Conservation (phyloP, 2,113 vertebrate species). For the Takifugu flavidus region DNA sequence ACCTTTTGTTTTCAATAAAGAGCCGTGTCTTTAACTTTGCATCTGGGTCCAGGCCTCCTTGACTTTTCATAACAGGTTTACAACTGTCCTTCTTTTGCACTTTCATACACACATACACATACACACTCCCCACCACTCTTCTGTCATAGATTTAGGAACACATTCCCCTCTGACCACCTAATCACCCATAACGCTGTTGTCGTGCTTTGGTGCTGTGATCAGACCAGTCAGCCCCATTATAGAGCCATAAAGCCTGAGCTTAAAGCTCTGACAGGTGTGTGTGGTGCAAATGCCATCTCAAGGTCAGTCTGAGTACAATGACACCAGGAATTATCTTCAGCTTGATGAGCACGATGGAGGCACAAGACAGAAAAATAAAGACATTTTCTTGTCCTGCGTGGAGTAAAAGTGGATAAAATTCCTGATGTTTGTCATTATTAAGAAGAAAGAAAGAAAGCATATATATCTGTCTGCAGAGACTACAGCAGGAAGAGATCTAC, state of each 20-base stretch:
- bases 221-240: slow-evolving; percentile 23
- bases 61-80: not conserved
- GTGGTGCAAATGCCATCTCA: slow-evolving; percentile 43
- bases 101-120: slow-evolving; percentile 1
- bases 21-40: no score
- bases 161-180: not conserved
- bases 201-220: slow-evolving; percentile 5
- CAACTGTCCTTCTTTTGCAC: slow-evolving; percentile 8
- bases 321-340: slow-evolving; percentile 20
- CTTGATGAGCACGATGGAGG: slow-evolving; percentile 30
- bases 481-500: slow-evolving; percentile 62
- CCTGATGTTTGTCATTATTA: no score
- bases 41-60: no score
- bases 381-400: no score
- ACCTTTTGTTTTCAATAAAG: no score
- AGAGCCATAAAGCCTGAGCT: slow-evolving; percentile 3
- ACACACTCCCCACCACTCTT: slow-evolving; percentile 3
- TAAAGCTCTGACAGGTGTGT: slow-evolving; percentile 29
- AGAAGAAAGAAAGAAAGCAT: slow-evolving; percentile 33
- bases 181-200: slow-evolving; percentile 18
- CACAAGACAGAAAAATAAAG: not conserved
- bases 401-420: no score
- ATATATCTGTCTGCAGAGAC: slow-evolving; percentile 68
- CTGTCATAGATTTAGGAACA: slow-evolving; percentile 8
- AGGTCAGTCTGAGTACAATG: slow-evolving; percentile 49